Evolutionary conservation across 1,140 invertebrate species (phyloP), one percentile per base, ranked within the genome.

Genomic region (Bombus ignitus): DNA sequence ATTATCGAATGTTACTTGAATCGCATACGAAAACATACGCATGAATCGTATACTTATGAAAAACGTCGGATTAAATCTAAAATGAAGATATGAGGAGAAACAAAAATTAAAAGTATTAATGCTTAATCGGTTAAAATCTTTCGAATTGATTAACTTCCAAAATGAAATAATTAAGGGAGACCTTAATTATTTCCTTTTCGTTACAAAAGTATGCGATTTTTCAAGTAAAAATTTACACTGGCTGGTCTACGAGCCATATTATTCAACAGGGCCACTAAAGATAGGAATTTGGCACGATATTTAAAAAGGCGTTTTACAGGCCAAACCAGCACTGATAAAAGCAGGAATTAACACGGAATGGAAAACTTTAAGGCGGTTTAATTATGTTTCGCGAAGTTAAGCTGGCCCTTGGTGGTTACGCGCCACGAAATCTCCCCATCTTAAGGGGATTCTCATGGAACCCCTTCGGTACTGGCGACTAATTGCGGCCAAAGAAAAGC

Each of bases 291-390:
- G 37, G 47, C 42, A 32, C 42, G 86, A 88, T 88, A 81, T 84
- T 88, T 88, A 77, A 88, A 88, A 71, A 85, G 66, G 71, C 44
- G 78, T 83, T 88, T 76, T 71, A 79, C 39, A 28, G 70, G 53
- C 65, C 57, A 22, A 39, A 9, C 68, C 53, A 32, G 42, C 77
- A 22, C 74, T 42, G 88, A 89, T 87, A 90, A 89, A 87, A 87
- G 88, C 80, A 18, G 70, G 80, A 89, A 86, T 89, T 89, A 89
- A 90, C 68, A 85, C 42, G 53, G 77, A 78, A 90, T 90, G 85
- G 87, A 89, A 87, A 90, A 84, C 81, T 90, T 87, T 65, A 62
- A 86, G 84, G 65, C 57, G 82, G 80, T 89, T 89, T 89, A 89
- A 89, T 89, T 89, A 87, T 82, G 84, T 89, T 83, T 86, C 83